Evolutionary conservation across 2,888 invertebrate species (phyloP), one percentile per base, ranked within the genome.

Genomic region (Oligia latruncula): DNA sequence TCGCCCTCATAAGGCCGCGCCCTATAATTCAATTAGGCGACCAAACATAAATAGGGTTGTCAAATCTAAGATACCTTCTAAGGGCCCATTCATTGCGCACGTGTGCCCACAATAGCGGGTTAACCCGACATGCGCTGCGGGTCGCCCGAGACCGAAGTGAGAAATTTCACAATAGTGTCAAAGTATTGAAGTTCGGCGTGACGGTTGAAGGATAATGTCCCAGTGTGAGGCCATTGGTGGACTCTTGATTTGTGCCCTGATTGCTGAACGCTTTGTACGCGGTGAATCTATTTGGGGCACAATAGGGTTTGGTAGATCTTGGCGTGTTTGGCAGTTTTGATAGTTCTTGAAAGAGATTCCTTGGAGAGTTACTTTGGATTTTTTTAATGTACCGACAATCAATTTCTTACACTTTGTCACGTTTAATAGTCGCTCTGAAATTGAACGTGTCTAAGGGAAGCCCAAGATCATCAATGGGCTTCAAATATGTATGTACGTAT

Each of bases 1-100:
- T 90, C 90, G 85, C 93, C 94, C 94, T 92, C 92, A 93, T 93
- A 91, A 92, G 90, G 88, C 90, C 89, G 90, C 91, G 91, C 91
- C 93, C 93, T 90, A 94, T 96, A 96, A 96, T 96, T 96, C 95
- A 96, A 96, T 96, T 96, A 96, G 94, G 92, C 91, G 92, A 90
- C 89, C 88, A 89, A 93, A 91, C 93, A 95, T 93, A 95, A 95
- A 95, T 95, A 93, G 94, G 92, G 93, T 93, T 95, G 95, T 95
- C 95, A 94, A 92, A 92, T 92, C 92, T 90, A 90, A 92, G 92
- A 92, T 91, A 90, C 90, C 90, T 92, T 91, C 91, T 93, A 93
- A 94, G 94, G 95, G 95, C 89, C 94, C 90, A 95, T 96, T 96
- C 92, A 95, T 80, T 83, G 90, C 93, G 95, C 96, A 96, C 96